phyloP scores from a whole-genome alignment of 2,797 vertebrate species.

The Pachyuromys duprasi region DNA sequence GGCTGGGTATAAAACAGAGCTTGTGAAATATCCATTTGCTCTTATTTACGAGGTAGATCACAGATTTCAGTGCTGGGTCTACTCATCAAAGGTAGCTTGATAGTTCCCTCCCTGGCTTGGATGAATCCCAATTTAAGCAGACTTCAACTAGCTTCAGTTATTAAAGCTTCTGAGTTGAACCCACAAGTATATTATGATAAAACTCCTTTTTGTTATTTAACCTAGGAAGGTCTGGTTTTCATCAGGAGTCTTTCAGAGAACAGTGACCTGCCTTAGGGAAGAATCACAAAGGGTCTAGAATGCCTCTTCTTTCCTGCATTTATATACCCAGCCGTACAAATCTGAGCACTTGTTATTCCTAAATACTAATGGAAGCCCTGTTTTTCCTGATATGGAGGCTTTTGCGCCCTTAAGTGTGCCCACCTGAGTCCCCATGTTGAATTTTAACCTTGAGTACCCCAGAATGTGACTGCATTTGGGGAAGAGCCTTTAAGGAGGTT shows the following conservation, averaged over 20 bases:
- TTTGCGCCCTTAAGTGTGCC: neutral
- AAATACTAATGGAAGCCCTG: neutral
- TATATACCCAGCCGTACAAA: neutral
- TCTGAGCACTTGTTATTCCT: neutral
- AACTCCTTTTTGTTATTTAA: neutral
- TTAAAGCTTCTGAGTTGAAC: neutral
- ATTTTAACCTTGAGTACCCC: neutral
- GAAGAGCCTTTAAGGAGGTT: neutral
- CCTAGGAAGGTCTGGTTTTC: neutral
- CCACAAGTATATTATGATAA: neutral
- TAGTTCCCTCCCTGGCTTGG: neutral
- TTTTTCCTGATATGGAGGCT: neutral
- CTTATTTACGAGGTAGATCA: neutral
- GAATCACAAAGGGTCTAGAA: neutral
- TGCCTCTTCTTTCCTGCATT: neutral
- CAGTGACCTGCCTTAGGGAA: neutral
- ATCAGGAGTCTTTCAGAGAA: neutral
- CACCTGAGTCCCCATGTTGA: neutral
- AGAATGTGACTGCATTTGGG: neutral
- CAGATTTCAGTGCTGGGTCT: neutral
- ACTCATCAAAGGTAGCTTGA: neutral
- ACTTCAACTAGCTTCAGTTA: neutral
- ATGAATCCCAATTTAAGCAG: neutral
- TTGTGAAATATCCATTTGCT: neutral
- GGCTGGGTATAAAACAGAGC: rapidly evolving